Evolutionary conservation across 2,888 invertebrate genomes (phyloP).

Genomic region (Trachelus troglodyta): DNA sequence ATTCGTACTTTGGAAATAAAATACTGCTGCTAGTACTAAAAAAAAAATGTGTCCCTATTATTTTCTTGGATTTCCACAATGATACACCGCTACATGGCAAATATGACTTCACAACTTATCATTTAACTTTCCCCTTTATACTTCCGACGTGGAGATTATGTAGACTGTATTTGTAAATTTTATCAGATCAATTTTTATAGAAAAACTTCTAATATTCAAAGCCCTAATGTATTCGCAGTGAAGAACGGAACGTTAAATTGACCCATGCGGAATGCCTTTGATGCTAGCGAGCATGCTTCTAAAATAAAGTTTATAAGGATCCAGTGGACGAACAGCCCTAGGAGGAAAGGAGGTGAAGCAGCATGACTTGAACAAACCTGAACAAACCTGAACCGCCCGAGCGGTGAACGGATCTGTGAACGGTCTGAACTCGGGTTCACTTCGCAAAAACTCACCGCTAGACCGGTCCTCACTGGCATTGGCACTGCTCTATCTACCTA

Average conservation of each 20-base stretch:
- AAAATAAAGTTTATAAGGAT: background rate
- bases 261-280: background rate
- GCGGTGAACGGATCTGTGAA: background rate
- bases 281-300: background rate
- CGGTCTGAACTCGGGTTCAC: conserved; percentile 18
- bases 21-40: too few species aligned
- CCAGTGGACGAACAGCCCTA: background rate
- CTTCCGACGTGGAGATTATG: background rate
- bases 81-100: too few species aligned
- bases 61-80: too few species aligned
- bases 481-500: conserved; percentile 25
- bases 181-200: background rate
- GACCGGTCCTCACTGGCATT: conserved; percentile 37
- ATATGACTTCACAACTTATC: too few species aligned
- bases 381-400: background rate
- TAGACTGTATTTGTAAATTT: background rate
- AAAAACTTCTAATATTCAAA: background rate
- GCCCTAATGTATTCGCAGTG: background rate
- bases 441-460: conserved; percentile 38
- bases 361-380: background rate
- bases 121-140: background rate
- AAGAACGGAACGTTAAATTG: background rate
- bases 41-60: too few species aligned
- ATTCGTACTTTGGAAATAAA: too few species aligned
- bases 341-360: background rate